These are phyloP conservation scores for Corythornis vintsioides DNA, from an alignment of 2,113 vertebrate species.

Conservation along the genomic window DNA sequence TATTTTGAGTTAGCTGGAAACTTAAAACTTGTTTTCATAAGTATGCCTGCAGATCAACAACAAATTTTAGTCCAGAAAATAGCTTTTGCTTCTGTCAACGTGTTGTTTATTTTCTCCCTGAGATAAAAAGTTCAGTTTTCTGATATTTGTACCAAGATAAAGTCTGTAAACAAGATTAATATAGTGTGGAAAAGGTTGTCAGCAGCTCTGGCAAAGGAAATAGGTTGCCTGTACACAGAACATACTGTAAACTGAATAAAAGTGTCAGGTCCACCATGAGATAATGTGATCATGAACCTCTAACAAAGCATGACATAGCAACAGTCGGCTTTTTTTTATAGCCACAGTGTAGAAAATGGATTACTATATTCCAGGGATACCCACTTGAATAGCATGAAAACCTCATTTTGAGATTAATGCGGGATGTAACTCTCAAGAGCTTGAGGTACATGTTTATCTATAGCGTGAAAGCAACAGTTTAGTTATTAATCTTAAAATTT, in stretches of 20 bases:
- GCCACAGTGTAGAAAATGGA: constrained; percentile 94
- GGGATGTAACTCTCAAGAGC: constrained; percentile 74
- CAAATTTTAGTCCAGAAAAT: constrained; percentile 87
- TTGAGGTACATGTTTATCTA: constrained; percentile 50
- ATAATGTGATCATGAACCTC: constrained; percentile 98
- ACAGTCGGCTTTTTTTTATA: constrained; percentile 83
- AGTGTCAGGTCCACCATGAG: constrained; percentile 94
- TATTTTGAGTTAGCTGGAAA: constrained; percentile 71
- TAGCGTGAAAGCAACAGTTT: constrained; percentile 18
- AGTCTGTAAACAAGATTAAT: constrained; percentile 99
- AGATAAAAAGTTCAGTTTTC: constrained; percentile 88
- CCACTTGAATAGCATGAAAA: constrained; percentile 80
- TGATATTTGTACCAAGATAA: constrained; percentile 96
- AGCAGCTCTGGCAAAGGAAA: constrained; percentile 92
- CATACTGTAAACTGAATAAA: constrained; percentile 98
- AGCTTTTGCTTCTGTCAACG: constrained; percentile 89
- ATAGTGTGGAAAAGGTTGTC: constrained; percentile 97
- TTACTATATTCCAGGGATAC: constrained; percentile 86
- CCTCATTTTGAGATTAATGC: constrained; percentile 77
- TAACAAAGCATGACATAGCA: constrained; percentile 97
- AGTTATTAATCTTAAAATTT: constrained; percentile 9
- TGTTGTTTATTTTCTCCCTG: constrained; percentile 84
- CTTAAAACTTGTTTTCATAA: constrained; percentile 78
- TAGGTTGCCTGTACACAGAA: constrained; percentile 89
- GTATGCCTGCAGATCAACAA: constrained; percentile 83